Conservation (phyloP, 1,140 invertebrate species). For the Megalonaias nervosa region DNA sequence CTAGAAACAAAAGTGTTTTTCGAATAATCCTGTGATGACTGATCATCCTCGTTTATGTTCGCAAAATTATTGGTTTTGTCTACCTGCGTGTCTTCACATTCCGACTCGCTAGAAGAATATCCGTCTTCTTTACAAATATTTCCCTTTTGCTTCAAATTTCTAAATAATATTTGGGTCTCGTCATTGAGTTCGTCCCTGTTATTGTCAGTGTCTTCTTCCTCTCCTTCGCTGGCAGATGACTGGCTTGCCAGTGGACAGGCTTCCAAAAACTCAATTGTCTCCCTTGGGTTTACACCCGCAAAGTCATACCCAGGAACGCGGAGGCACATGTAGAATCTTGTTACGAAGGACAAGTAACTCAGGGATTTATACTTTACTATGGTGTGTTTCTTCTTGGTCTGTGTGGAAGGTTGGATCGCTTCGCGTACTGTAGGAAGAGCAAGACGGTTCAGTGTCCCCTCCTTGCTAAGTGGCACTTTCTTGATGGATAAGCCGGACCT, state of each 20-base stretch:
- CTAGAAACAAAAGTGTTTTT: too few relatives aligned
- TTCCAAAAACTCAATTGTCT: slow-evolving; percentile 23
- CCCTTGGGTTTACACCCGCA: slow-evolving; percentile 32
- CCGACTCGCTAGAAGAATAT: too few relatives aligned
- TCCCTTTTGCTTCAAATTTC: too few relatives aligned
- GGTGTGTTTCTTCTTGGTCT: slow-evolving; percentile 22
- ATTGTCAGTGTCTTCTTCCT: slow-evolving; percentile 21
- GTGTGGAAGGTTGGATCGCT: not conserved
- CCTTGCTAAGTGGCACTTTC: slow-evolving; percentile 31
- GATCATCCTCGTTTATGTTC: too few relatives aligned
- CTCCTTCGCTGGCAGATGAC: not conserved
- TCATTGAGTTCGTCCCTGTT: not conserved
- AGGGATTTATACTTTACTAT: slow-evolving; percentile 42
- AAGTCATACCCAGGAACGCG: slow-evolving; percentile 42
- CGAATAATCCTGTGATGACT: too few relatives aligned
- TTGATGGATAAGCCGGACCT: slow-evolving; percentile 52
- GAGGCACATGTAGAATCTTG: slow-evolving; percentile 44
- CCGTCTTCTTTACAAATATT: too few relatives aligned
- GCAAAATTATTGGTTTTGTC: too few relatives aligned
- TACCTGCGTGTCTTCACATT: too few relatives aligned
- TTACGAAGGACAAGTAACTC: slow-evolving; percentile 56
- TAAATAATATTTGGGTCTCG: too few relatives aligned
- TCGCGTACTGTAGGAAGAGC: not conserved
- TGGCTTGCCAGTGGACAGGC: slow-evolving; percentile 13
- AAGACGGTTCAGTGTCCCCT: slow-evolving; percentile 4